Percentiles rank a stretch among this genome's conserved stretches.
phyloP scores from a whole-genome alignment of 2,113 vertebrate species.

The Chloroceryle aenea region DNA sequence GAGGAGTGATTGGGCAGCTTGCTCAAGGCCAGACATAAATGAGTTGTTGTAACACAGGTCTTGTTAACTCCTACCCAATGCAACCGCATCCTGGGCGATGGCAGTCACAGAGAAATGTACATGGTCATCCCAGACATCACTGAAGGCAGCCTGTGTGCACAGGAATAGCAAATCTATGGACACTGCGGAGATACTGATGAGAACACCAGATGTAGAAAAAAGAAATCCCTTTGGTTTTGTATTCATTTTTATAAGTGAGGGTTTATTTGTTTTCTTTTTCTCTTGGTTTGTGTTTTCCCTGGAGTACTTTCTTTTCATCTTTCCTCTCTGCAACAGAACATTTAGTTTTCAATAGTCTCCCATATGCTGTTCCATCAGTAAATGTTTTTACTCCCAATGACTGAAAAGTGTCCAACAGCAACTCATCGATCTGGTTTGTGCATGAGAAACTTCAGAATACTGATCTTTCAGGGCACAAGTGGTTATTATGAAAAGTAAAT shows the following conservation, averaged over 20 bases:
- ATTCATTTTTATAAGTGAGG: not conserved
- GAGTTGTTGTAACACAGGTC: not conserved
- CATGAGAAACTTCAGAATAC: not conserved
- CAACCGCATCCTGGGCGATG: not conserved
- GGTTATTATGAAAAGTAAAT: not conserved
- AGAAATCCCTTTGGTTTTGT: not conserved
- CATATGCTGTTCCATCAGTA: not conserved
- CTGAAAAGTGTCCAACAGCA: not conserved
- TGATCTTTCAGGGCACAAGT: not conserved
- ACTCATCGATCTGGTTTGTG: not conserved
- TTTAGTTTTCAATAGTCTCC: not conserved
- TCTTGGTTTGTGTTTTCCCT: not conserved
- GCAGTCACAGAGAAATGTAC: not conserved
- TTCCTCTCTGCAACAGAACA: not conserved
- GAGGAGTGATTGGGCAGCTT: not conserved
- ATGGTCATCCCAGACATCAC: not conserved
- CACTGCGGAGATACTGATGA: not conserved
- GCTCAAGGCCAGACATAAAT: not conserved
- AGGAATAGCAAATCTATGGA: not conserved
- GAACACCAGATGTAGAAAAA: not conserved
- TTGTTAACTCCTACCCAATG: not conserved
- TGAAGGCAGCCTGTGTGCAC: not conserved
- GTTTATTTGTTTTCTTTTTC: constrained; percentile 6
- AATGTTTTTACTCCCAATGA: not conserved
- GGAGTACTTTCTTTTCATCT: not conserved